Base-by-base conservation (phyloP, 2,797 vertebrate genomes). In the Eremophila alpestris region DNA sequence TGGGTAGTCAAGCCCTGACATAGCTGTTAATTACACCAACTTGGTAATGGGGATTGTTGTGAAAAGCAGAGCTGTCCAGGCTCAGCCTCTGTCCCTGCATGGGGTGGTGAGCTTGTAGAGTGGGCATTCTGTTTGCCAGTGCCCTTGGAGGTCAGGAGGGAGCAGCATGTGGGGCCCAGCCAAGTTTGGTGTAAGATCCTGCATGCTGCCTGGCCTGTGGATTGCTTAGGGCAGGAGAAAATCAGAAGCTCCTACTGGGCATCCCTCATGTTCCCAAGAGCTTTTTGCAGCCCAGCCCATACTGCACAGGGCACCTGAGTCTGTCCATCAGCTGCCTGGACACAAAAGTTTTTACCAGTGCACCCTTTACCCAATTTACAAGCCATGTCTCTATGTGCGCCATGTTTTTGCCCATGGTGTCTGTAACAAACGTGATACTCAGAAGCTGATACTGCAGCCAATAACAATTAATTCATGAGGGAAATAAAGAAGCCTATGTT, bases 361-460 rank as follows among this genome's bases (percentile, higher is more conserved):
- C 41, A 73, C 24, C 5, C 45, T 69, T 27, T 20, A 51, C n/a
- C 5, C 27, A 11, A 17, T 34, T 65, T 34, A 18, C 45, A 75
- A 69, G 30, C 13, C 20, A 0, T 7, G 5, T 15, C 46, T 79
- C 52, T 43, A 2, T 13, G 16, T 21, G 22, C 8, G 2, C 43
- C 59, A 22, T 2, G 2, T 73, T 65, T 26, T 55, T 88, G 34
- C 23, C 43, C 69, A 79, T 18, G 21, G 46, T 38, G 38, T 51
- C 60, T 78, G 19, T 62, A 89, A 73, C 69, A 91, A 89, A 68
- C 56, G 45, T 10, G 49, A 56, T 83, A 92, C 94, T 93, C 96
- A 95, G 63, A 94, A 95, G 63, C 67, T 93, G 65, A 56, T 78
- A 70, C 54, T 85, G 43, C 65, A 91, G 64, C 40, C 90, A 95